Conservation (phyloP, 1,140 invertebrate genomes). For the Plodia interpunctella region DNA sequence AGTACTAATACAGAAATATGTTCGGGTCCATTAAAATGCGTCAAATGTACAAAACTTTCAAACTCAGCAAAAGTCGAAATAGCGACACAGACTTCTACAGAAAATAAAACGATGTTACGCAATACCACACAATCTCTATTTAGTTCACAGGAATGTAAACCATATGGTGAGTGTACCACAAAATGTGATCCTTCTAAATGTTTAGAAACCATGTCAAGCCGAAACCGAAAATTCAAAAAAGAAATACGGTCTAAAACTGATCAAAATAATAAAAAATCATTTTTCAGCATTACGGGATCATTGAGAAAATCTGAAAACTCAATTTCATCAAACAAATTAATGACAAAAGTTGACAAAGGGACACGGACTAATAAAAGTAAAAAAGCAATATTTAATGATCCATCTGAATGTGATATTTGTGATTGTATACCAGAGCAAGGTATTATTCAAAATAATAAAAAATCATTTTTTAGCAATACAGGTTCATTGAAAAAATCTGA, state of each 20-base stretch:
- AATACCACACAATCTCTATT: too few relatives aligned
- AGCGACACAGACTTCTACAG: background rate
- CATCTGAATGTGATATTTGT: too few relatives aligned
- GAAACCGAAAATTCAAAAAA: slow-evolving; percentile 34
- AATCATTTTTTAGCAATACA: slow-evolving; percentile 5
- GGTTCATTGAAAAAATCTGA: slow-evolving; percentile 13
- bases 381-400: too few relatives aligned
- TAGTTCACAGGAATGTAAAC: background rate
- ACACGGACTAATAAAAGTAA: too few relatives aligned
- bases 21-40: background rate
- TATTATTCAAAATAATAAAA: too few relatives aligned
- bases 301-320: too few relatives aligned
- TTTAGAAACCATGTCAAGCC: slow-evolving; percentile 27
- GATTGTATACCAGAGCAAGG: too few relatives aligned
- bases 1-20: background rate
- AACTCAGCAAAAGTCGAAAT: background rate
- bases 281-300: background rate
- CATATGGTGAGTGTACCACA: slow-evolving; percentile 9
- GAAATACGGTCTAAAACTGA: background rate
- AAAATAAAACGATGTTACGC: background rate
- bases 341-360: too few relatives aligned
- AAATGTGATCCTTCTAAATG: slow-evolving; percentile 29
- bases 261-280: background rate
- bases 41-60: background rate
- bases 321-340: too few relatives aligned